phyloP scores from a whole-genome alignment of 2,113 vertebrate genomes.

The Grammomys surdaster region DNA sequence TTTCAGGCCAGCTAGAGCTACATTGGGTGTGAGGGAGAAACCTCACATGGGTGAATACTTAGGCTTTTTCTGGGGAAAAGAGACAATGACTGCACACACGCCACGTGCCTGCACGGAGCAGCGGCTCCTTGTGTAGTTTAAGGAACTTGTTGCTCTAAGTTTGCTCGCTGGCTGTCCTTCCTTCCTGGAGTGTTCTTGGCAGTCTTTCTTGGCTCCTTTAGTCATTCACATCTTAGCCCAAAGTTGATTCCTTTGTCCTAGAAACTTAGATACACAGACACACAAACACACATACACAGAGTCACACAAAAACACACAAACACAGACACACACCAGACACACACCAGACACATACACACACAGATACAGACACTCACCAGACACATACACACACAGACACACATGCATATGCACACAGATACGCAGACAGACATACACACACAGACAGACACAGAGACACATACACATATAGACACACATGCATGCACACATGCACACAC shows the following conservation, averaged over 20 bases:
- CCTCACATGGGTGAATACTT: neutral
- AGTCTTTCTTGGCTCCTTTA: neutral
- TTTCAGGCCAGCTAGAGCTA: neutral
- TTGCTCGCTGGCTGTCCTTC: neutral
- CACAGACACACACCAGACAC: too few species aligned
- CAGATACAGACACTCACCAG: too few species aligned
- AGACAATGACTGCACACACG: neutral
- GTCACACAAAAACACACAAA: too few species aligned
- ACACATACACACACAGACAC: too few species aligned
- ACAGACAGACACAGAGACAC: too few species aligned
- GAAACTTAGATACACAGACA: too few species aligned
- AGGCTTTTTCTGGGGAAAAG: neutral
- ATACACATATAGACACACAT: too few species aligned
- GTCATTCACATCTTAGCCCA: neutral
- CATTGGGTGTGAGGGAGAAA: neutral
- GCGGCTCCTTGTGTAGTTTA: neutral
- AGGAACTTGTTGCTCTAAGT: neutral
- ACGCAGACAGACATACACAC: too few species aligned
- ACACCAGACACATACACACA: too few species aligned
- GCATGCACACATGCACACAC: too few species aligned
- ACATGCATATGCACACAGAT: too few species aligned
- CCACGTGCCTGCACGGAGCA: neutral
- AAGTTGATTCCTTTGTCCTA: neutral
- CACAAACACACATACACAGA: too few species aligned
- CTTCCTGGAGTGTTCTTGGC: neutral